These are phyloP conservation scores for Tetranychus truncatus DNA, from an alignment of 2,888 invertebrate genomes.

Conservation along the genomic window DNA sequence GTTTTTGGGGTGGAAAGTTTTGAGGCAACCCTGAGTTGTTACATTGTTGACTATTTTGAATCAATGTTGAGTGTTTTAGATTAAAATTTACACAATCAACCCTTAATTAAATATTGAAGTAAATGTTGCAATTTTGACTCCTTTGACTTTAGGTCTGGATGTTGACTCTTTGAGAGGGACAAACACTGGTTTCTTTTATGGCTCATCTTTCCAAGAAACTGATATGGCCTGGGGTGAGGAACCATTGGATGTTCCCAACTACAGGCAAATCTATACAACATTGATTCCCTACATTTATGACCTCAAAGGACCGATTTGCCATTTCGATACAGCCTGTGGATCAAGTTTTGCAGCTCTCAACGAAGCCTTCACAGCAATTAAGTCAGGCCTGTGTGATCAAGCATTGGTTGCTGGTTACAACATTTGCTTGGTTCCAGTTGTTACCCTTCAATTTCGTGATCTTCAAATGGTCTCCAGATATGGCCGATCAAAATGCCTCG, in stretches of 20 bases:
- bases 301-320: not conserved
- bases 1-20: too few relatives aligned
- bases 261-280: not conserved
- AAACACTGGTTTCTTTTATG: constrained; percentile 38
- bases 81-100: too few relatives aligned
- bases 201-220: constrained; percentile 37
- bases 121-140: not conserved
- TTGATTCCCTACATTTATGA: not conserved
- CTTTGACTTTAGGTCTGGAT: constrained; percentile 31
- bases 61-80: too few relatives aligned
- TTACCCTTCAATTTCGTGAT: constrained; percentile 37
- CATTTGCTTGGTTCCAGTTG: constrained; percentile 36
- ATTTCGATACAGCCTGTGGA: constrained; percentile 38
- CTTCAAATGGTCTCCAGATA: constrained; percentile 38
- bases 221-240: constrained; percentile 34
- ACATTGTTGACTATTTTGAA: not conserved
- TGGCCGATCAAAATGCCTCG: constrained; percentile 34
- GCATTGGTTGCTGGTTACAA: constrained; percentile 39
- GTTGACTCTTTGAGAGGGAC: constrained; percentile 34
- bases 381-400: constrained; percentile 46
- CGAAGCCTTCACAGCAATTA: constrained; percentile 27
- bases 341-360: constrained; percentile 37
- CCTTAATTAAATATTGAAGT: not conserved
- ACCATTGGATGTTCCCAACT: constrained; percentile 25
- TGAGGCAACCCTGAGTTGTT: not conserved